A percentile compares a stretch with the other conserved stretches of the same genome.
phyloP scores from a whole-genome alignment of 2,888 invertebrate species.

The Folsomia manolachei region DNA sequence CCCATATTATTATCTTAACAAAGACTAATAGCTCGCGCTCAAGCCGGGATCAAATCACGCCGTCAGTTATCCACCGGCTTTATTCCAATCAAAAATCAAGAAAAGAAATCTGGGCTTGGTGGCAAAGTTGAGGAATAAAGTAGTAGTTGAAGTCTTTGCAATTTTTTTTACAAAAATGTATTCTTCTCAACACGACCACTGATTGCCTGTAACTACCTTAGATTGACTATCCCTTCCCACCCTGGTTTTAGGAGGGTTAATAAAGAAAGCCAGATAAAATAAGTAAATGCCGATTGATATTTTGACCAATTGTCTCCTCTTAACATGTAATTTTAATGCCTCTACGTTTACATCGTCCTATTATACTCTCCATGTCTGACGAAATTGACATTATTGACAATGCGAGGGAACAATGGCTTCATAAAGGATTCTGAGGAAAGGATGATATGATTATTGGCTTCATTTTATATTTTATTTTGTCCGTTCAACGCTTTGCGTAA shows the following conservation, averaged over 20 bases:
- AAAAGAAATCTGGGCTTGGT: background rate
- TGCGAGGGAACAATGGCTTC: background rate
- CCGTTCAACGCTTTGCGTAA: background rate
- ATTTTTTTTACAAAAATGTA: background rate
- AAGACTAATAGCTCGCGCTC: conserved; percentile 28
- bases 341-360: background rate
- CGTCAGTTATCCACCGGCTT: background rate
- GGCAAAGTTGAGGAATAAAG: no score
- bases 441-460: conserved; percentile 9
- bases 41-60: conserved; percentile 13
- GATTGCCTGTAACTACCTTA: background rate
- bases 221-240: background rate
- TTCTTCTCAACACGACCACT: background rate
- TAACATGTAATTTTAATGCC: background rate
- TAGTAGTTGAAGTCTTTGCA: no score
- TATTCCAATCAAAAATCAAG: background rate
- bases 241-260: background rate
- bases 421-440: background rate
- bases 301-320: background rate
- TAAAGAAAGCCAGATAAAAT: background rate
- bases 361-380: background rate
- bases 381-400: background rate
- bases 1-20: conserved; percentile 34
- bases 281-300: background rate
- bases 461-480: background rate